Evolutionary conservation across 2,113 vertebrate genomes (phyloP).

Genomic region (Gallinago media): DNA sequence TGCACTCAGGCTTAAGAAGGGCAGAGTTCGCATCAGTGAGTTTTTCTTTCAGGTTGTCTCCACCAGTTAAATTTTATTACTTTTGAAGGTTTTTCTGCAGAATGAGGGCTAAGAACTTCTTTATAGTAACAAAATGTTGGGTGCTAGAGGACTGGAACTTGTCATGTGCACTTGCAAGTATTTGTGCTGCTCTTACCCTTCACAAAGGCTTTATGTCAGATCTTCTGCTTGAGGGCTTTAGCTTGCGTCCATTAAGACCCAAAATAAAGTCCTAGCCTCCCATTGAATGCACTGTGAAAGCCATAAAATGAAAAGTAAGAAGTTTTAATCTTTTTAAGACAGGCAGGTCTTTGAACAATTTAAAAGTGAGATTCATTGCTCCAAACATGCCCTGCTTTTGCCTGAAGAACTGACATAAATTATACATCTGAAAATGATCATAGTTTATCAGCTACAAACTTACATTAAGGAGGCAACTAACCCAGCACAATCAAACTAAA

Average conservation of each 20-base stretch:
- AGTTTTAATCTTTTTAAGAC: not conserved
- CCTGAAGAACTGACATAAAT: conserved; percentile 37
- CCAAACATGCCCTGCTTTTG: conserved; percentile 9
- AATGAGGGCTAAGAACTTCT: not conserved
- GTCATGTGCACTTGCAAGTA: not conserved
- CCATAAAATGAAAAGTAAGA: not conserved
- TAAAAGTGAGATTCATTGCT: conserved; percentile 7
- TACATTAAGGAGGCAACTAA: not conserved
- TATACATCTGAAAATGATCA: conserved; percentile 8
- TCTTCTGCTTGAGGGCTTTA: conserved; percentile 15
- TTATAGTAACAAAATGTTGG: not conserved
- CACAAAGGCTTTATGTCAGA: not conserved
- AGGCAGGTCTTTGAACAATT: not conserved
- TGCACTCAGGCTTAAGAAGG: conserved; percentile 31
- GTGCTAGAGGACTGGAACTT: not conserved
- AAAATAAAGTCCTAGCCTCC: not conserved
- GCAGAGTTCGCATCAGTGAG: not conserved
- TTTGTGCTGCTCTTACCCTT: not conserved
- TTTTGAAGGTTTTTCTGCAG: conserved; percentile 17
- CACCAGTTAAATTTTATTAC: not conserved
- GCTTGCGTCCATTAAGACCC: not conserved
- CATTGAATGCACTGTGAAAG: not conserved
- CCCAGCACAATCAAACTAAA: conserved; percentile 1
- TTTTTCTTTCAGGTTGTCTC: conserved; percentile 40
- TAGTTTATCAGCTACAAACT: not conserved